Percentiles rank a stretch among this genome's conserved stretches.
These are phyloP conservation scores for Cynodonichthys magdalenae DNA, from an alignment of 2,797 vertebrate genomes.

Conservation along the genomic window DNA sequence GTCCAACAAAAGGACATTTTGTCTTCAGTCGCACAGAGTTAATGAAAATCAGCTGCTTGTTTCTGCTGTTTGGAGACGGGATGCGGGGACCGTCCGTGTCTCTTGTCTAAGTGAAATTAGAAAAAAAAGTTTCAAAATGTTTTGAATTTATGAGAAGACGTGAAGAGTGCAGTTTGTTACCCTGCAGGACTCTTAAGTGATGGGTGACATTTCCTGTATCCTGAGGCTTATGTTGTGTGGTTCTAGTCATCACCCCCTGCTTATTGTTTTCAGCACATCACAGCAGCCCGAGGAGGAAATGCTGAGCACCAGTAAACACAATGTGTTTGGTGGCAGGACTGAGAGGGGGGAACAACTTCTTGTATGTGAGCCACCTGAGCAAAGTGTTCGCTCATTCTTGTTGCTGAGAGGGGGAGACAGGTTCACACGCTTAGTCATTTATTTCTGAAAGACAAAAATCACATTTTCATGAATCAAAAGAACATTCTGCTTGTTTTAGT, in stretches of 20 bases:
- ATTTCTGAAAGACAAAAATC: neutral
- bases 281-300: conserved; percentile 30
- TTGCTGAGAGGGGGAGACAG: conserved; percentile 1
- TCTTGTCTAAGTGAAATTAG: neutral
- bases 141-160: conserved; percentile 4
- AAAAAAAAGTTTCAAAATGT: conserved; percentile 12
- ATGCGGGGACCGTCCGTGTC: conserved; percentile 18
- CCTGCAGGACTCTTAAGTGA: conserved; percentile 25
- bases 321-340: conserved; percentile 29
- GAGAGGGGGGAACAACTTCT: conserved; percentile 1
- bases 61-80: conserved; percentile 33
- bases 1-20: conserved; percentile 57
- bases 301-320: conserved; percentile 24
- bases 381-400: conserved; percentile 37
- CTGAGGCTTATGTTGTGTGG: conserved; percentile 30
- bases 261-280: conserved; percentile 36
- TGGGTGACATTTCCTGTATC: conserved; percentile 46
- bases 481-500: neutral
- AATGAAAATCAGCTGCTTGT: conserved; percentile 67
- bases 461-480: neutral
- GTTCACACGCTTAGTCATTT: conserved; percentile 3
- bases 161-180: conserved; percentile 5
- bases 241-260: conserved; percentile 23
- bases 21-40: conserved; percentile 32
- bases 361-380: conserved; percentile 15